phyloP scores from a whole-genome alignment of 2,113 vertebrate species.

The Cheirogaleus medius region DNA sequence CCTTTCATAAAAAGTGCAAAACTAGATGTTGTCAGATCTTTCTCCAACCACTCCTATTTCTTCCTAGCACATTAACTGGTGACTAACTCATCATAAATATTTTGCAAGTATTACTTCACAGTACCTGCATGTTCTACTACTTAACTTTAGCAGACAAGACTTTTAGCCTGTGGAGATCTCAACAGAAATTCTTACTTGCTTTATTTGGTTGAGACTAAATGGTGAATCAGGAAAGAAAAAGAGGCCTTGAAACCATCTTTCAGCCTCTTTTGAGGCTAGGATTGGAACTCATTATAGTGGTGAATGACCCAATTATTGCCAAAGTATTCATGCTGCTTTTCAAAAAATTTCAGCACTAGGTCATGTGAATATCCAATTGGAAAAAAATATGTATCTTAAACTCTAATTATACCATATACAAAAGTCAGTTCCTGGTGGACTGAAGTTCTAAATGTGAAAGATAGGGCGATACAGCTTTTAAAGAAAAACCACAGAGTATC shows the following conservation, averaged over 20 bases:
- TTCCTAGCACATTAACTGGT: slow-evolving; percentile 8
- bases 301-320: not conserved
- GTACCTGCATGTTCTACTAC: not conserved
- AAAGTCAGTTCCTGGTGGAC: not conserved
- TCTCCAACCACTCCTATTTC: not conserved
- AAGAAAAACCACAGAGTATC: not conserved
- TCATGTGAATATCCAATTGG: not conserved
- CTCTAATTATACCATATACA: not conserved
- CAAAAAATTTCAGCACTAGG: not conserved
- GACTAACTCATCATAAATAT: not conserved
- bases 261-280: not conserved
- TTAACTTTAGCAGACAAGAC: not conserved
- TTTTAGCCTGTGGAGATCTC: not conserved
- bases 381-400: not conserved
- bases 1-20: slow-evolving; percentile 19
- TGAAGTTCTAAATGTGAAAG: slow-evolving; percentile 29
- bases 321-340: not conserved
- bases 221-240: not conserved
- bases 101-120: not conserved
- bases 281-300: not conserved
- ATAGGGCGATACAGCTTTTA: not conserved
- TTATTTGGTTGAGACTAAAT: not conserved
- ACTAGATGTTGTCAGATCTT: not conserved
- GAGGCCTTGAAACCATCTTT: not conserved
- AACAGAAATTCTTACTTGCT: not conserved